A percentile compares a stretch with the other conserved stretches of the same genome.
Evolutionary conservation across 2,888 invertebrate genomes (phyloP).

Genomic region (Sepioteuthis lessoniana): DNA sequence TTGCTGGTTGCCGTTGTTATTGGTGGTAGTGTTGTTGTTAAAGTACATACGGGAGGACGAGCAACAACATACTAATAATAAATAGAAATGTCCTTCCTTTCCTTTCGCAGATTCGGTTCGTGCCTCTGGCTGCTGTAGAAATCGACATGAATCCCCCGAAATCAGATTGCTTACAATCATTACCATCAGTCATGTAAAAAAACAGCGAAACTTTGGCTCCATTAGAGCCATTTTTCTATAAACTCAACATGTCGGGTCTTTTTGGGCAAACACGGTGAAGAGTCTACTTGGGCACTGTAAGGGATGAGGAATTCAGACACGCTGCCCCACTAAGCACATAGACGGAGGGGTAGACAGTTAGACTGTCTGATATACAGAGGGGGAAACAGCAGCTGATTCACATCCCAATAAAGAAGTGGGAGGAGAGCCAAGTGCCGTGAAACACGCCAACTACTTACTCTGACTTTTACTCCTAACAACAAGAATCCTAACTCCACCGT

Average conservation of each 20-base stretch:
- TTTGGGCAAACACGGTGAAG: slow-evolving; percentile 61
- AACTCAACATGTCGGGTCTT: slow-evolving; percentile 64
- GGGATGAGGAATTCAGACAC: background rate
- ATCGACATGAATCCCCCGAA: slow-evolving; percentile 41
- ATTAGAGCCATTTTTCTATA: slow-evolving; percentile 65
- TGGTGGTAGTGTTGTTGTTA: background rate
- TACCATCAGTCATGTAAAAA: slow-evolving; percentile 36
- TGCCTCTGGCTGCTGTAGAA: background rate
- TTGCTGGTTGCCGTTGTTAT: background rate
- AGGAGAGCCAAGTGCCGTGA: background rate
- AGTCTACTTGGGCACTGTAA: slow-evolving; percentile 56
- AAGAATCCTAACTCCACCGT: background rate
- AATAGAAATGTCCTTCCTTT: background rate
- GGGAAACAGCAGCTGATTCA: slow-evolving; percentile 9
- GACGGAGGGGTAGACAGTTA: background rate
- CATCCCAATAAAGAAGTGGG: background rate
- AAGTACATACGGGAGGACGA: background rate
- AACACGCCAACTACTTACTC: background rate
- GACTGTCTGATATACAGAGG: background rate
- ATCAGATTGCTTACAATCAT: slow-evolving; percentile 35
- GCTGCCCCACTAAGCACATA: background rate
- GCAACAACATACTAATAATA: background rate
- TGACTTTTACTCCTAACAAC: background rate
- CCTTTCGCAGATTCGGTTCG: background rate
- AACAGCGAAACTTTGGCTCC: slow-evolving; percentile 65